A percentile compares a stretch with the other conserved stretches of the same genome.
phyloP scores from a whole-genome alignment of 2,888 invertebrate genomes.

The Amphipoea lucens region DNA sequence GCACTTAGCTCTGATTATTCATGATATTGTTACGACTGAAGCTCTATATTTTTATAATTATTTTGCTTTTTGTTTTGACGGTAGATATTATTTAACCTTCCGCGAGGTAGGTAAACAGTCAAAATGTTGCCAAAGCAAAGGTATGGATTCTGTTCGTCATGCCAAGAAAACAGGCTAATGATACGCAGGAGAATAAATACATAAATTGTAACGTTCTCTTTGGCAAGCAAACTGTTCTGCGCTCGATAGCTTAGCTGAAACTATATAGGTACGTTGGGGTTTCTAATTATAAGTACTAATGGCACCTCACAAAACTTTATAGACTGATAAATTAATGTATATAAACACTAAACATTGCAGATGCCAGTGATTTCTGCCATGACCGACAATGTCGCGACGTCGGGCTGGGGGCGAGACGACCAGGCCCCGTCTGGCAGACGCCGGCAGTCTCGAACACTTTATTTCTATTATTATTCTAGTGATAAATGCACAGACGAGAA shows the following conservation, averaged over 20 bases:
- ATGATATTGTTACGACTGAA: neutral
- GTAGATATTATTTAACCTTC: neutral
- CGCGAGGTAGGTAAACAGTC: neutral
- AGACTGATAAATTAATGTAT: slow-evolving; percentile 39
- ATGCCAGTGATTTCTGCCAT: slow-evolving; percentile 32
- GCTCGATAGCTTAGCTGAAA: slow-evolving; percentile 1
- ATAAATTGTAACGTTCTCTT: slow-evolving; percentile 17
- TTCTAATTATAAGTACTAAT: slow-evolving; percentile 10
- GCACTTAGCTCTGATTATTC: neutral
- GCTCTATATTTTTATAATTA: neutral
- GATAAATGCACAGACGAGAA: slow-evolving; percentile 51
- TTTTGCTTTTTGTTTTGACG: neutral
- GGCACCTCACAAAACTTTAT: slow-evolving; percentile 27
- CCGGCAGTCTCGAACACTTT: slow-evolving; percentile 59
- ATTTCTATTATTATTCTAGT: slow-evolving; percentile 57
- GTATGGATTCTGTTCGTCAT: slow-evolving; percentile 1
- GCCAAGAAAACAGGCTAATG: slow-evolving; percentile 40
- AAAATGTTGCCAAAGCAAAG: slow-evolving; percentile 17
- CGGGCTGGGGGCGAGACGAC: slow-evolving; percentile 35
- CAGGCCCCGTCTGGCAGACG: slow-evolving; percentile 59
- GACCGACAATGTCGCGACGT: slow-evolving; percentile 29
- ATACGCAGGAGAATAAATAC: slow-evolving; percentile 15
- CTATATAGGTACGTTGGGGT: neutral
- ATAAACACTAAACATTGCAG: slow-evolving; percentile 46
- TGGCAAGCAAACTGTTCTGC: slow-evolving; percentile 15